Evolutionary conservation across 37 sponge, comb jelly and placozoan species (phyloP).

Genomic region (Spongilla lacustris): DNA sequence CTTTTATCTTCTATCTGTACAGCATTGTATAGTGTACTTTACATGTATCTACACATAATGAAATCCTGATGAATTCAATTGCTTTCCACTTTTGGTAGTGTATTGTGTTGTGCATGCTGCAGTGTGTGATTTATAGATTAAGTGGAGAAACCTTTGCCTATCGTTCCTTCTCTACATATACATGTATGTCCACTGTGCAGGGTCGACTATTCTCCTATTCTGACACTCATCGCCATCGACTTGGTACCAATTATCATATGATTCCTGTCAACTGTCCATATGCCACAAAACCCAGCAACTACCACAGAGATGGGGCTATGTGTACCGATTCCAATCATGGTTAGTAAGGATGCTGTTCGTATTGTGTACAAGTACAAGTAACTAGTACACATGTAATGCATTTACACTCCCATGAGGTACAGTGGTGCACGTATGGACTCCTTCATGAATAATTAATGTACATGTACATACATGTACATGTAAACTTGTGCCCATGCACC

Average conservation of each 20-base stretch:
- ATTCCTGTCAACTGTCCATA: constrained; percentile 90
- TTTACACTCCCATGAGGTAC: too few species aligned
- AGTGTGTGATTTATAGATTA: too few species aligned
- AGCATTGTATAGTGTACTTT: too few species aligned
- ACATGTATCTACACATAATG: too few species aligned
- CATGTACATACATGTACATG: background rate
- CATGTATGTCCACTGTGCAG: constrained; percentile 30
- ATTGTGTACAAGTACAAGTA: background rate
- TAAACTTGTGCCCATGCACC: background rate
- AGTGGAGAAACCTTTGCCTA: too few species aligned
- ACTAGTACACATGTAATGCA: too few species aligned
- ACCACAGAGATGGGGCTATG: constrained; percentile 91
- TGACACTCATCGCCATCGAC: constrained; percentile 86
- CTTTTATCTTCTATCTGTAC: too few species aligned
- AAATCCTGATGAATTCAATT: too few species aligned
- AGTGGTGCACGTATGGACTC: too few species aligned
- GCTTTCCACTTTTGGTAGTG: too few species aligned
- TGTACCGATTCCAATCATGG: constrained; percentile 69
- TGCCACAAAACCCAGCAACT: constrained; percentile 58
- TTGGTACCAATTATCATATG: constrained; percentile 84
- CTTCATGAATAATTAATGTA: background rate
- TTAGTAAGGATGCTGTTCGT: background rate
- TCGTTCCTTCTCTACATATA: too few species aligned
- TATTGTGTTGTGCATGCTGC: too few species aligned
- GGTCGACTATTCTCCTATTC: constrained; percentile 88